Evolutionary conservation across 2,888 invertebrate genomes (phyloP).

Genomic region (Anoncus sp.): DNA sequence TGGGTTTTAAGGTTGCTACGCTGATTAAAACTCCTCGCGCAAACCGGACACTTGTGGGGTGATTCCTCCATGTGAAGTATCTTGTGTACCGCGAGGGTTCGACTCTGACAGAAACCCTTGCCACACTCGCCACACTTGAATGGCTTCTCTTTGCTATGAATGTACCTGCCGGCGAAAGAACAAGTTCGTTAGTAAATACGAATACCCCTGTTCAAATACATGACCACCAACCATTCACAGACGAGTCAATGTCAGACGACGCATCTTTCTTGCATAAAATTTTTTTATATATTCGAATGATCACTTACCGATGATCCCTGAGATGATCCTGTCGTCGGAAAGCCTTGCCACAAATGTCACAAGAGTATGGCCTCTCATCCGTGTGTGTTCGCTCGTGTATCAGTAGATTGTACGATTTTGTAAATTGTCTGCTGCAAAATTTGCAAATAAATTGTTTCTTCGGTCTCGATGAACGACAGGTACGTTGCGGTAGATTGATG

Average conservation of each 20-base stretch:
- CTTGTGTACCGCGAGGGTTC: constrained; percentile 98
- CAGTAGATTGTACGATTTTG: constrained; percentile 99
- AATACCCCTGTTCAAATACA: background rate
- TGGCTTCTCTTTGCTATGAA: constrained; percentile 89
- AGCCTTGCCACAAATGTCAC: constrained; percentile 98
- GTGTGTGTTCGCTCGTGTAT: constrained; percentile 99
- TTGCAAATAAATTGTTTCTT: constrained; percentile 99
- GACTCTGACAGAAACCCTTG: constrained; percentile 98
- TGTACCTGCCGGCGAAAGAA: background rate
- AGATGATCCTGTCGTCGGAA: constrained; percentile 99
- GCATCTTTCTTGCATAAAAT: background rate
- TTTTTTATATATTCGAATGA: background rate
- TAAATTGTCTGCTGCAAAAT: constrained; percentile 98
- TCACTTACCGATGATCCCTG: constrained; percentile 93
- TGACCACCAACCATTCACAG: too few species aligned
- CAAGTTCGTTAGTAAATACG: too few species aligned
- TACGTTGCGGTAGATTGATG: constrained; percentile 71
- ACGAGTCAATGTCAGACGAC: too few species aligned
- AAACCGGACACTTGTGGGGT: constrained; percentile 97
- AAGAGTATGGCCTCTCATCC: constrained; percentile 97
- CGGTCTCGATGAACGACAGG: constrained; percentile 80
- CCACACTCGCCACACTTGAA: constrained; percentile 93
- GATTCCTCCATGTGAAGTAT: constrained; percentile 97
- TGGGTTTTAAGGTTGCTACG: constrained; percentile 97
- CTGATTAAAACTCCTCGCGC: constrained; percentile 96